A percentile compares a stretch with the other conserved stretches of the same genome.
These are phyloP conservation scores for Darevskia nairensis DNA, from an alignment of 2,797 vertebrate genomes.

Conservation along the genomic window DNA sequence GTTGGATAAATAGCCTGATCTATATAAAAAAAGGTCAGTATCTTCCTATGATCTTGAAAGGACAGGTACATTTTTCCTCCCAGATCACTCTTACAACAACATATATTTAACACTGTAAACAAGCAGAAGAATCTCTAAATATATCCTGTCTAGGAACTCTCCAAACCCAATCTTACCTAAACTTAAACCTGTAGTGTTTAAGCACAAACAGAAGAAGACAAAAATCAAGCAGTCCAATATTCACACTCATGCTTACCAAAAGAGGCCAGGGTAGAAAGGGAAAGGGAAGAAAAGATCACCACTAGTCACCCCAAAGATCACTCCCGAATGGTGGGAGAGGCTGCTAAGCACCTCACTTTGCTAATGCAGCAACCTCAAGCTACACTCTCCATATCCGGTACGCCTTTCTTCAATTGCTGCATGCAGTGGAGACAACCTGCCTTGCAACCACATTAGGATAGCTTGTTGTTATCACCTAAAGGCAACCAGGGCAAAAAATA, in stretches of 20 bases:
- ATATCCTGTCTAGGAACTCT: not conserved
- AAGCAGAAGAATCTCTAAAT: not conserved
- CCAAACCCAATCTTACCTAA: not conserved
- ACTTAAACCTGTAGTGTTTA: not conserved
- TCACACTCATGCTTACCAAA: not conserved
- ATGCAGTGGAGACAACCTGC: not conserved
- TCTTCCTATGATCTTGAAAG: too few species aligned
- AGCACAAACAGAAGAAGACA: not conserved
- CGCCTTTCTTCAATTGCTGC: not conserved
- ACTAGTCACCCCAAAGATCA: not conserved
- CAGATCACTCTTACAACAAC: too few species aligned
- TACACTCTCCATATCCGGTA: not conserved
- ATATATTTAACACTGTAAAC: too few species aligned
- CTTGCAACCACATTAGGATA: conserved; percentile 4
- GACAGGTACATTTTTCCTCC: too few species aligned
- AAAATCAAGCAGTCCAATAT: not conserved
- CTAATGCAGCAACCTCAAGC: not conserved
- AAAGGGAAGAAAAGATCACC: not conserved
- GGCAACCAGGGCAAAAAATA: not conserved
- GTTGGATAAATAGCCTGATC: not conserved
- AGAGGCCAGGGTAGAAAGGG: not conserved
- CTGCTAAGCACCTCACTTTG: not conserved
- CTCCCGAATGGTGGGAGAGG: not conserved
- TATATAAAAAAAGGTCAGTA: too few species aligned
- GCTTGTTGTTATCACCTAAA: not conserved